Percentiles rank a stretch among this genome's conserved stretches.
phyloP scores from a whole-genome alignment of 2,113 vertebrate genomes.

The Tetraodon nigroviridis region DNA sequence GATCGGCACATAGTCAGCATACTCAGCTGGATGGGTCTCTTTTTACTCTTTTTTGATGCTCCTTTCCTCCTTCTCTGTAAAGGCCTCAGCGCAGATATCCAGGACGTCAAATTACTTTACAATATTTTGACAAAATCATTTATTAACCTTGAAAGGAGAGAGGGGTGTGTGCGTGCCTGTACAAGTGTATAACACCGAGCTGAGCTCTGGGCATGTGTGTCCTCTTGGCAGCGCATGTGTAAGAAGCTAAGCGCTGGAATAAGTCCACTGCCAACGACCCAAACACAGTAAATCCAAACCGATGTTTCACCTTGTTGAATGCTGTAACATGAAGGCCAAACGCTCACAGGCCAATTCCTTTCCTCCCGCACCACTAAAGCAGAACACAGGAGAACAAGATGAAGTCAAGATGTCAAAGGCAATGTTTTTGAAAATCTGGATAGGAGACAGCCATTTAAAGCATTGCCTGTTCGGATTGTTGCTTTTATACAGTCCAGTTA shows the following conservation, averaged over 20 bases:
- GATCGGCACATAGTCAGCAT: constrained; percentile 23
- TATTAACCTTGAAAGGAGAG: constrained; percentile 32
- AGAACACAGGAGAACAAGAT: constrained; percentile 44
- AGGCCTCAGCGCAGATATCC: constrained; percentile 48
- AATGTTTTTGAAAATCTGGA: too few relatives aligned
- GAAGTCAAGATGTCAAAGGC: constrained; percentile 56
- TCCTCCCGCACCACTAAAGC: constrained; percentile 46
- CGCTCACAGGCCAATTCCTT: constrained; percentile 56
- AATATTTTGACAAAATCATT: constrained; percentile 30
- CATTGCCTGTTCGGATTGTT: too few relatives aligned
- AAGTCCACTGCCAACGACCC: constrained; percentile 57
- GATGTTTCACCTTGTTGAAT: constrained; percentile 63
- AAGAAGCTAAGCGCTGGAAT: constrained; percentile 47
- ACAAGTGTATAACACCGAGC: constrained; percentile 11
- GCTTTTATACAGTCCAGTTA: neutral
- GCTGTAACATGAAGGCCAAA: constrained; percentile 55
- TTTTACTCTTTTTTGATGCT: constrained; percentile 10
- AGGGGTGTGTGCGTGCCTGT: neutral
- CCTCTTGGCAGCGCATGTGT: constrained; percentile 36
- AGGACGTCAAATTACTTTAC: constrained; percentile 45
- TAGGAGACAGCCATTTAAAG: too few relatives aligned
- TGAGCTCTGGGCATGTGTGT: constrained; percentile 25
- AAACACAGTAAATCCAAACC: constrained; percentile 72
- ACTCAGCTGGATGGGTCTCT: constrained; percentile 16
- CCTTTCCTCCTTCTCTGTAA: constrained; percentile 42